Base-by-base conservation (phyloP, 2,797 vertebrate species). In the Heterohyrax brucei region DNA sequence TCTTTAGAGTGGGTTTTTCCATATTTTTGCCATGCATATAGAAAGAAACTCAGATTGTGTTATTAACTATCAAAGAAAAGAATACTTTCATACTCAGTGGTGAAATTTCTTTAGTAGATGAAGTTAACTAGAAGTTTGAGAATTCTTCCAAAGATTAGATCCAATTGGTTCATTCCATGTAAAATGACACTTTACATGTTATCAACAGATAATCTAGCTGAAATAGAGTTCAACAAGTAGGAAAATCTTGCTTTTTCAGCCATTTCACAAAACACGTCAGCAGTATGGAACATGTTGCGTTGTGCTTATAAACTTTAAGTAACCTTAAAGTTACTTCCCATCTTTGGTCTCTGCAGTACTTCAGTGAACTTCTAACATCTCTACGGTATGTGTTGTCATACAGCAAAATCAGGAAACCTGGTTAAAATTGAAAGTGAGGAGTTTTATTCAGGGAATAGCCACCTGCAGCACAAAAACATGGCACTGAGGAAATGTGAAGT, bases 41-140 rank as follows among this genome's bases (percentile, higher is more conserved):
- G 4, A 80, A 19, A 48, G 19, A 26, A 50, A 93, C 16, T 72
- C 73, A 77, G 73, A 77, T 30, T 68, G 9, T 10, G 91, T 21
- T 85, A 66, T 72, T 50, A 73, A 33, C 53, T 80, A 48, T 85
- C 48, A 91, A 68, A 88, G 62, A 56, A 10, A 21, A 24, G 1
- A 50, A n/a, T 9, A 48, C n/a, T 24, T 66, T 73, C 39, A 13
- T 48, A 85, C 53, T 73, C 82, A 64, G 30, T 14, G 44, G 70
- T 59, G 19, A 88, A 92, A 82, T 64, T 50, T 12, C 39, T 59
- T 81, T 33, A 50, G 30, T 24, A 44, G 33, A 86, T 66, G 56
- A 56, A 91, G 4, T 64, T 85, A 96, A 76, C 14, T 13, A 10
- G 62, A 95, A 89, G 62, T 77, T 70, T 82, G 24, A 78, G 66